Conservation (phyloP, 2,888 invertebrate species). For the Cheilosia vernalis region DNA sequence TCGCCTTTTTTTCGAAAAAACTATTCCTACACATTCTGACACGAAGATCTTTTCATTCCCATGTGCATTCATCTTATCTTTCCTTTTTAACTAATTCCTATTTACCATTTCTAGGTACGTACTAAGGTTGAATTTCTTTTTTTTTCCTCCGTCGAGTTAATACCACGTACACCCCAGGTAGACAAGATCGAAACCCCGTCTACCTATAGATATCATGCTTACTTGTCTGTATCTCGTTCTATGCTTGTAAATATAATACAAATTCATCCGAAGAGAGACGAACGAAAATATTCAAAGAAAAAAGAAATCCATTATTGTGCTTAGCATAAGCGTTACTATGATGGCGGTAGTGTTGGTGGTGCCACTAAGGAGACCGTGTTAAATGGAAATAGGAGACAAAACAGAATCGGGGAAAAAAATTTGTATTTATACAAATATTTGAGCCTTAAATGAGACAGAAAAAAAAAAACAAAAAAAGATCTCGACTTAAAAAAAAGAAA, state of each 20-base stretch:
- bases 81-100: conserved; percentile 72
- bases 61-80: conserved; percentile 67
- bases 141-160: conserved; percentile 48
- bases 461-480: conserved; percentile 31
- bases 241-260: conserved; percentile 68
- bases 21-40: conserved; percentile 45
- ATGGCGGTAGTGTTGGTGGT: conserved; percentile 52
- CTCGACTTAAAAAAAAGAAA: conserved; percentile 42
- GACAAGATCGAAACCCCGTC: conserved; percentile 65
- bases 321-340: conserved; percentile 67
- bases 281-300: conserved; percentile 32
- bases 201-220: conserved; percentile 46
- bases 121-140: conserved; percentile 60
- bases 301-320: conserved; percentile 72
- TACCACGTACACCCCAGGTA: conserved; percentile 70
- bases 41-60: conserved; percentile 23
- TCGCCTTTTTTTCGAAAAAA: conserved; percentile 28
- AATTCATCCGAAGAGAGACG: conserved; percentile 52
- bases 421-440: conserved; percentile 70
- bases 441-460: conserved; percentile 59
- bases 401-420: conserved; percentile 61
- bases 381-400: conserved; percentile 71
- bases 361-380: conserved; percentile 70
- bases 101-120: conserved; percentile 73
- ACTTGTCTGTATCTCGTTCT: conserved; percentile 44